Evolutionary conservation across 2,797 vertebrate genomes (phyloP).

Genomic region (Phoeniculus purpureus): DNA sequence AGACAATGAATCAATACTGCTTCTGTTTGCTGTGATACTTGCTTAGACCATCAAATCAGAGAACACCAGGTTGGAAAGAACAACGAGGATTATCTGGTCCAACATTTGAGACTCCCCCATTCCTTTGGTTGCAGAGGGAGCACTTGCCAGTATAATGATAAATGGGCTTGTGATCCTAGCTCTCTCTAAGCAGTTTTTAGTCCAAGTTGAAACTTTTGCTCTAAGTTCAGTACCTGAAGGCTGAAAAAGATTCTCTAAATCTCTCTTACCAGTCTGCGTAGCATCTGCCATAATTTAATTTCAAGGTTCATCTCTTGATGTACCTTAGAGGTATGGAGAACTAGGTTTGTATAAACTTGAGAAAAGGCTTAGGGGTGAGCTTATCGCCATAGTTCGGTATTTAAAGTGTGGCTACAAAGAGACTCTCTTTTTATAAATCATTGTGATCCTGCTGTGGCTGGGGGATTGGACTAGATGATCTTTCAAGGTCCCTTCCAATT

Average conservation of each 20-base stretch:
- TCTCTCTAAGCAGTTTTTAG: not conserved
- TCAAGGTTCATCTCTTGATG: rapidly evolving
- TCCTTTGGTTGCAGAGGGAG: not conserved
- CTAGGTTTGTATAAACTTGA: too few species aligned
- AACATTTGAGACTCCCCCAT: not conserved
- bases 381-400: too few species aligned
- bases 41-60: not conserved
- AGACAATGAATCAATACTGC: not conserved
- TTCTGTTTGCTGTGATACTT: not conserved
- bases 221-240: not conserved
- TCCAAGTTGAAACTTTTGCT: not conserved
- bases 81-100: too few species aligned
- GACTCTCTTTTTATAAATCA: too few species aligned
- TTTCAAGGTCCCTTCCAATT: too few species aligned
- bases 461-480: too few species aligned
- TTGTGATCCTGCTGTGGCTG: too few species aligned
- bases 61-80: too few species aligned
- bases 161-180: not conserved
- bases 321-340: too few species aligned
- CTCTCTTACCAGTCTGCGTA: rapidly evolving
- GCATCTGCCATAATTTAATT: rapidly evolving
- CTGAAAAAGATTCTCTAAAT: not conserved
- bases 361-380: too few species aligned
- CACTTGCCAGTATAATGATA: slow-evolving; percentile 13
- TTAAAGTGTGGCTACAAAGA: too few species aligned